A percentile compares a stretch with the other conserved stretches of the same genome.
phyloP scores from a whole-genome alignment of 2,113 vertebrate genomes.

The Triplophysa dalaica region DNA sequence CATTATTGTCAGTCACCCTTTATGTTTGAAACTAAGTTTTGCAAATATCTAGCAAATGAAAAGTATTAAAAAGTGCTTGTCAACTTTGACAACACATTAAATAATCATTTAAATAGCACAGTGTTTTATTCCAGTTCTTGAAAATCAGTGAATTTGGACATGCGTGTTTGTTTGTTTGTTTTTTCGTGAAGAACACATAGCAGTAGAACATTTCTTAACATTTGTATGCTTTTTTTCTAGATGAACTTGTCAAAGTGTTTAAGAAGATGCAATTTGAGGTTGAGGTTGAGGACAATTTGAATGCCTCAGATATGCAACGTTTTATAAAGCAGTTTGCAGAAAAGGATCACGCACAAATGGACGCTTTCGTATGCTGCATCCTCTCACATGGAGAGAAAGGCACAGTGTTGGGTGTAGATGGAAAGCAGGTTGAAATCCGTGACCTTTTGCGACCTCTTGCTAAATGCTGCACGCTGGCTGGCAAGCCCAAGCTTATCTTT shows the following conservation, averaged over 20 bases:
- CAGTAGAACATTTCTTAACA: too few relatives aligned
- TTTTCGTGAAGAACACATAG: too few relatives aligned
- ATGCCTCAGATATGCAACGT: not conserved
- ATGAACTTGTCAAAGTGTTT: slow-evolving; percentile 13
- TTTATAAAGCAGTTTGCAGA: not conserved
- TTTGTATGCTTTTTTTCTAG: slow-evolving; percentile 17
- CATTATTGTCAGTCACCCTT: too few relatives aligned
- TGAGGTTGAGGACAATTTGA: not conserved
- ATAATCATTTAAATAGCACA: too few relatives aligned
- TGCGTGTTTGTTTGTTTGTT: too few relatives aligned
- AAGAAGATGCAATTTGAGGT: slow-evolving; percentile 4
- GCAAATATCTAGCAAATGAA: too few relatives aligned
- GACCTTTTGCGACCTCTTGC: slow-evolving; percentile 63
- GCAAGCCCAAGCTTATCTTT: slow-evolving; percentile 79
- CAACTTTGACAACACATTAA: too few relatives aligned
- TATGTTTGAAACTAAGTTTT: too few relatives aligned
- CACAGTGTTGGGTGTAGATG: slow-evolving; percentile 62
- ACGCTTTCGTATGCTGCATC: slow-evolving; percentile 75
- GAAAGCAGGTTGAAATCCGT: slow-evolving; percentile 55
- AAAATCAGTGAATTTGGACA: too few relatives aligned
- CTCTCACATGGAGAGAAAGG: slow-evolving; percentile 71
- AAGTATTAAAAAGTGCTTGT: too few relatives aligned
- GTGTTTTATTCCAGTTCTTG: too few relatives aligned
- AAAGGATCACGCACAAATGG: slow-evolving; percentile 60
- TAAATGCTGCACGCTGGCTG: slow-evolving; percentile 62